phyloP scores from a whole-genome alignment of 1,140 invertebrate genomes.

The Aphidius gifuensis region DNA sequence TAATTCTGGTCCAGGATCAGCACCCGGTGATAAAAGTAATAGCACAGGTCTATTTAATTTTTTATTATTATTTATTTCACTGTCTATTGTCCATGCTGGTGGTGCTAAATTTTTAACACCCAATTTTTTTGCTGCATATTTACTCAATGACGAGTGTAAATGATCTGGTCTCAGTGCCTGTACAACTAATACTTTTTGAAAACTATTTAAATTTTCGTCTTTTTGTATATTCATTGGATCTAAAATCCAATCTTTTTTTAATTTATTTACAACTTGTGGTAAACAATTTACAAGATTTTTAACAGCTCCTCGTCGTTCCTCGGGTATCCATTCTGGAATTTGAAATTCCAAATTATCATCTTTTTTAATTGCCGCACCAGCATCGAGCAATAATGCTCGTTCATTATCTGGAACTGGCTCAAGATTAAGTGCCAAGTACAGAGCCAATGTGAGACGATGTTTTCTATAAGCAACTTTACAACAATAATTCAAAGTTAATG shows the following conservation, averaged over 20 bases:
- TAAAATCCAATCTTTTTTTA: slow-evolving; percentile 44
- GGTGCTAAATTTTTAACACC: slow-evolving; percentile 48
- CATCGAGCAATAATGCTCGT: slow-evolving; percentile 41
- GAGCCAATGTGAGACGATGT: slow-evolving; percentile 42
- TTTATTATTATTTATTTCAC: slow-evolving; percentile 49
- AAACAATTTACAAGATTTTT: slow-evolving; percentile 35
- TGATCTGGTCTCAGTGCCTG: slow-evolving; percentile 82
- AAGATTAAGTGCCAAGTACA: slow-evolving; percentile 45
- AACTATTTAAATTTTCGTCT: slow-evolving; percentile 63
- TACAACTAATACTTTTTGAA: slow-evolving; percentile 80
- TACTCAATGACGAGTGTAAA: slow-evolving; percentile 67
- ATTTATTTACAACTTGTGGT: slow-evolving; percentile 45
- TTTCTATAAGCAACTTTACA: slow-evolving; percentile 46
- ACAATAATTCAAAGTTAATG: slow-evolving; percentile 44
- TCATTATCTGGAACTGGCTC: slow-evolving; percentile 43
- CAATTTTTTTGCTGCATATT: slow-evolving; percentile 69
- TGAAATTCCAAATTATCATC: slow-evolving; percentile 33
- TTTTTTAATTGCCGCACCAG: slow-evolving; percentile 24
- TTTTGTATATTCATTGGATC: slow-evolving; percentile 50
- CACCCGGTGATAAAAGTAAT: slow-evolving; percentile 68
- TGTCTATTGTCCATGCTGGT: slow-evolving; percentile 41
- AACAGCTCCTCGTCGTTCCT: slow-evolving; percentile 41
- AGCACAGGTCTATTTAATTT: slow-evolving; percentile 60
- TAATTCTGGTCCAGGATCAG: slow-evolving; percentile 76
- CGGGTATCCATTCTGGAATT: slow-evolving; percentile 43